A percentile compares a stretch with the other conserved stretches of the same genome.
Evolutionary conservation across 1,140 invertebrate species (phyloP).

Genomic region (Platyscapa corneri): DNA sequence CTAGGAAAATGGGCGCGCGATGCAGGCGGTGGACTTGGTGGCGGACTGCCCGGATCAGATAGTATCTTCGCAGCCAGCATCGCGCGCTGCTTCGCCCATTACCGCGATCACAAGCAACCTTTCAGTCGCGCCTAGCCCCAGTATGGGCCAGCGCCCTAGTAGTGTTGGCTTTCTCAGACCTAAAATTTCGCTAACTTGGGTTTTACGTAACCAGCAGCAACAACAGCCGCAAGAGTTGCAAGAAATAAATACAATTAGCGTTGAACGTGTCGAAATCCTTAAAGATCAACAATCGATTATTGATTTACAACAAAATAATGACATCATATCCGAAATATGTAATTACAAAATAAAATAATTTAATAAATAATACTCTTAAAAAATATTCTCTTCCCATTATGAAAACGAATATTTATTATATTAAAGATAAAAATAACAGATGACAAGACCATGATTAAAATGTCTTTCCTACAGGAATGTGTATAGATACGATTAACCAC

Average conservation of each 20-base stretch:
- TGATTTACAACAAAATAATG: slow-evolving; percentile 7
- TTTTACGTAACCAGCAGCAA: slow-evolving; percentile 77
- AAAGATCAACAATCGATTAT: not conserved
- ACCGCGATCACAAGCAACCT: slow-evolving; percentile 34
- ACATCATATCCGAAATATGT: slow-evolving; percentile 8
- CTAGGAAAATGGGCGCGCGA: slow-evolving; percentile 62
- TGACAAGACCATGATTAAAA: no score
- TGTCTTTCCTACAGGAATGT: no score
- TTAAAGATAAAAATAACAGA: no score
- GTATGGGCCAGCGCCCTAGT: slow-evolving; percentile 75
- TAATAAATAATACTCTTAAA: no score
- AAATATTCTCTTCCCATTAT: no score
- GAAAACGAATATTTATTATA: no score
- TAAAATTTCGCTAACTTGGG: slow-evolving; percentile 82
- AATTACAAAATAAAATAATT: not conserved
- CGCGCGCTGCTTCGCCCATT: slow-evolving; percentile 41
- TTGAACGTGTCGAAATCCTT: not conserved
- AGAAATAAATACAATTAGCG: not conserved
- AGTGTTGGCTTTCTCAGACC: slow-evolving; percentile 74
- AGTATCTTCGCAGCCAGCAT: slow-evolving; percentile 53
- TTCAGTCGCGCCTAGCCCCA: slow-evolving; percentile 31
- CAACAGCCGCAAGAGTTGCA: slow-evolving; percentile 58
- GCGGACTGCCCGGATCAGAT: slow-evolving; percentile 62
- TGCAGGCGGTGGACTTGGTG: slow-evolving; percentile 68
- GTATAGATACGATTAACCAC: no score